phyloP scores from a whole-genome alignment of 1,140 invertebrate species.

The Trichogramma pretiosum region DNA sequence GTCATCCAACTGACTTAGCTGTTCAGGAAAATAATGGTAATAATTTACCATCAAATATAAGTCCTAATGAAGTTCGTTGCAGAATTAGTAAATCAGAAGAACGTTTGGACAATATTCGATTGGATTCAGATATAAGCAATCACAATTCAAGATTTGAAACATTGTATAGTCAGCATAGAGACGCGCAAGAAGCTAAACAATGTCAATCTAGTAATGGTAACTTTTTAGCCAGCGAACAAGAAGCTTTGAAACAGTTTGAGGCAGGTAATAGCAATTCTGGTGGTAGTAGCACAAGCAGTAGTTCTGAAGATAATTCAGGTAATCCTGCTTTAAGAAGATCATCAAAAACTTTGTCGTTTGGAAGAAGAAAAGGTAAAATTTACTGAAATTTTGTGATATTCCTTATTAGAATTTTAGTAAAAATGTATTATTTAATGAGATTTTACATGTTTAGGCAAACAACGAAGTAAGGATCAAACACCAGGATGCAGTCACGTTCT shows the following conservation, averaged over 20 bases:
- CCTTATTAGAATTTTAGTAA: background rate
- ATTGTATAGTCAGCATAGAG: slow-evolving; percentile 40
- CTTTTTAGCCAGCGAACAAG: slow-evolving; percentile 21
- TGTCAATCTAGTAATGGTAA: slow-evolving; percentile 39
- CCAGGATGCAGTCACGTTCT: slow-evolving; percentile 39
- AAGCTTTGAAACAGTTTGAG: slow-evolving; percentile 11
- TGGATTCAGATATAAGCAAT: slow-evolving; percentile 38
- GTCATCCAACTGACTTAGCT: slow-evolving; percentile 24
- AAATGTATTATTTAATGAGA: background rate
- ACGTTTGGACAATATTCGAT: slow-evolving; percentile 14
- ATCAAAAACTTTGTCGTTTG: slow-evolving; percentile 43
- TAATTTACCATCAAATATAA: slow-evolving; percentile 26
- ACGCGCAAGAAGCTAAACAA: slow-evolving; percentile 34
- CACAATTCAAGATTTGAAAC: slow-evolving; percentile 44
- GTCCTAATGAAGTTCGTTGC: slow-evolving; percentile 26
- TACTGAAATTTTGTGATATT: slow-evolving; percentile 1
- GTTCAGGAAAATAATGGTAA: slow-evolving; percentile 39
- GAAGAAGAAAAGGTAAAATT: slow-evolving; percentile 38
- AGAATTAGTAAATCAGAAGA: slow-evolving; percentile 33
- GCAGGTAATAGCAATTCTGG: slow-evolving; percentile 30
- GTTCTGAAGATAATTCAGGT: slow-evolving; percentile 38
- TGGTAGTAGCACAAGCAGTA: slow-evolving; percentile 40
- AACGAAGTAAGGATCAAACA: slow-evolving; percentile 39
- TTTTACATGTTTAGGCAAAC: slow-evolving; percentile 33
- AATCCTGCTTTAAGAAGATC: slow-evolving; percentile 40